A percentile compares a stretch with the other conserved stretches of the same genome.
These are phyloP conservation scores for Hirundichthys speculiger DNA, from an alignment of 2,113 vertebrate genomes.

Conservation along the genomic window DNA sequence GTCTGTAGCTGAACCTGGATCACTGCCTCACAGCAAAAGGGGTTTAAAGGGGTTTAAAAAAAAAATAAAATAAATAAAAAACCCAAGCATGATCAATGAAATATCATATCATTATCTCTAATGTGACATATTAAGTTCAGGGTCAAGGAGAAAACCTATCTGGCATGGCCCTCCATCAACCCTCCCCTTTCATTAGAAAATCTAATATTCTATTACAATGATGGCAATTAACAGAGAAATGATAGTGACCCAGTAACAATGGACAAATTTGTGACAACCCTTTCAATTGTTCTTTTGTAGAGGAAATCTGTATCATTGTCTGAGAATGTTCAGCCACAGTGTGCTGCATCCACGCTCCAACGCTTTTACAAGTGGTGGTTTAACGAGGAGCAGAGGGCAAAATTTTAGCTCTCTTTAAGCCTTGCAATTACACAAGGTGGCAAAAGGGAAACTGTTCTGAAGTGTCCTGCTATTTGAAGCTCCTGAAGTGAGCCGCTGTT, in stretches of 20 bases:
- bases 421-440: conserved; percentile 68
- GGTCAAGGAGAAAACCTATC: conserved; percentile 65
- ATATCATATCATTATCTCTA: conserved; percentile 54
- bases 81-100: conserved; percentile 47
- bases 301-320: conserved; percentile 77
- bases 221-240: conserved; percentile 73
- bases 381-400: conserved; percentile 75
- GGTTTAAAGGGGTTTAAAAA: background rate
- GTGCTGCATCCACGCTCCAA: conserved; percentile 71
- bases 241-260: conserved; percentile 75
- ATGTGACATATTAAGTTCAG: conserved; percentile 60
- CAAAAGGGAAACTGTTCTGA: conserved; percentile 66
- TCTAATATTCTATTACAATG: conserved; percentile 77
- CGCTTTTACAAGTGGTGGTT: conserved; percentile 74
- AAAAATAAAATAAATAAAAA: conserved; percentile 6
- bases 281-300: conserved; percentile 76
- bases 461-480: no score
- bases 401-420: conserved; percentile 70
- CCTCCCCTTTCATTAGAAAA: conserved; percentile 49
- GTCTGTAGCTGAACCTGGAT: conserved; percentile 14
- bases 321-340: conserved; percentile 64
- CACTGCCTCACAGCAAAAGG: conserved; percentile 1
- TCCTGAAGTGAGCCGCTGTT: conserved; percentile 25
- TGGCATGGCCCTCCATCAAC: conserved; percentile 63
- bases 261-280: conserved; percentile 79